These are phyloP conservation scores for Eurystomus gularis DNA, from an alignment of 2,113 vertebrate genomes.

Conservation along the genomic window DNA sequence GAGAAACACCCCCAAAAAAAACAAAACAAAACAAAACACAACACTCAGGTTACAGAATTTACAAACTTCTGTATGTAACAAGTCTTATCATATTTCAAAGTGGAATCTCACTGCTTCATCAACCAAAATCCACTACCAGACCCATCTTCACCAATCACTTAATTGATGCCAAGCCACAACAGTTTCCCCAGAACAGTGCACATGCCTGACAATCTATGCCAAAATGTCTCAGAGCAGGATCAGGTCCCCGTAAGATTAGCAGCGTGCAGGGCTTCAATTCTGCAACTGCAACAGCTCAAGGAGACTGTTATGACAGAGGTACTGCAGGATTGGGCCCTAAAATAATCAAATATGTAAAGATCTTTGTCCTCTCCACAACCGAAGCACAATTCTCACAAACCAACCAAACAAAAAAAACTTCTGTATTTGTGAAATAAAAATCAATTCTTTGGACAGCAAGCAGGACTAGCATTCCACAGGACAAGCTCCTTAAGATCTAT, in stretches of 20 bases:
- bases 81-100: neutral
- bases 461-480: neutral
- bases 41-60: neutral
- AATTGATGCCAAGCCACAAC: conserved; percentile 13
- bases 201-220: neutral
- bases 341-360: conserved; percentile 1
- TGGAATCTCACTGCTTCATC: neutral
- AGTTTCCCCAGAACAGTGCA: neutral
- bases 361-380: neutral
- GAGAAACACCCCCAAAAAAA: neutral
- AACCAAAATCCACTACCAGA: neutral
- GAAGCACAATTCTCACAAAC: conserved; percentile 24
- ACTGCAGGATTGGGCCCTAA: neutral
- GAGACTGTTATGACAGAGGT: neutral
- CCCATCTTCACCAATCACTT: neutral
- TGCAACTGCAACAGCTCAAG: neutral
- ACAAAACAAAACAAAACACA: no score
- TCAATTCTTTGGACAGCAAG: neutral
- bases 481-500: neutral
- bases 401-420: neutral
- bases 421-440: conserved; percentile 18
- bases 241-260: neutral
- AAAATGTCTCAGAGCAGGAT: neutral
- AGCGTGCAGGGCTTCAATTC: neutral
- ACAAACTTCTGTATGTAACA: neutral